Evolutionary conservation across 2,797 vertebrate genomes (phyloP), one percentile per base, ranked within the genome.

Genomic region (Xiphorhynchus erythropygius): DNA sequence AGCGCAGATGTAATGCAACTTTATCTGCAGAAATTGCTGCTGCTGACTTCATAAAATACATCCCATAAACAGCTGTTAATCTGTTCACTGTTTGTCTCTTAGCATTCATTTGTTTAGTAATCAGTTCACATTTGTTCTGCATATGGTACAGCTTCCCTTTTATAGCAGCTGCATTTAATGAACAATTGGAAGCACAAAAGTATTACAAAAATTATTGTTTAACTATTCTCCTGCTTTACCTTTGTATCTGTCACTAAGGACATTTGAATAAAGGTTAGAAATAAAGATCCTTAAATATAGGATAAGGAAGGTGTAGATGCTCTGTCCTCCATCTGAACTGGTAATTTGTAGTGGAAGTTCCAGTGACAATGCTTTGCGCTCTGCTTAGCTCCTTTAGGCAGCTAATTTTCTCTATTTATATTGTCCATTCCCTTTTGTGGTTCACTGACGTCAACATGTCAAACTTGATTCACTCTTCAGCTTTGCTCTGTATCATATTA

Each of bases 371-470:
- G 95, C 97, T 96, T 97, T 96, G 93, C 90, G 94, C 89, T 97
- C 96, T 94, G 95, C 98, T 94, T 96, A 74, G 73, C 33, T 94
- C 76, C 87, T 96, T 98, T 97, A 97, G 96, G 96, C 96, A 94
- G 84, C 95, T 97, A 95, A 96, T 95, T 94, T 97, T 94, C 82
- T 88, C 77, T 70, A 47, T 93, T 97, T 93, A 95, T 90, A 91
- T 91, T 89, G 91, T 90, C 96, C 95, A 37, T 96, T 96, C 94
- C 81, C 77, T 94, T 97, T 94, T 94, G 93, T 94, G 75, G 95
- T 96, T 96, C 91, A 90, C 59, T 96, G 83, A 78, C 59, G 35
- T 92, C 84, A 96, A 92, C 90, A 92, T 97, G 93, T 97, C 95
- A 97, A 68, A 96, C 93, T 92, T 77, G 78, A 96, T 95, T 97